phyloP scores from a whole-genome alignment of 2,888 invertebrate species.

The Cataglyphis albicans region DNA sequence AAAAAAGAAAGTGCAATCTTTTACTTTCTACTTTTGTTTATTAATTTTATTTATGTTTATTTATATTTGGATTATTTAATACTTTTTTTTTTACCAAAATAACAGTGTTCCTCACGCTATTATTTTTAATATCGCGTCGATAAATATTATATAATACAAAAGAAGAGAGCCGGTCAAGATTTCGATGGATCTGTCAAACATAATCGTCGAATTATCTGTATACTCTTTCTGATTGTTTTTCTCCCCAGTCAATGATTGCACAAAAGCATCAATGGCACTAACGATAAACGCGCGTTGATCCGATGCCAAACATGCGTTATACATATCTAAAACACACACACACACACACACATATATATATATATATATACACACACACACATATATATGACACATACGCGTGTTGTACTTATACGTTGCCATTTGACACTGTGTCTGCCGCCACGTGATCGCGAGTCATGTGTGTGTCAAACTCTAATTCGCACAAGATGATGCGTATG shows the following conservation, averaged over 20 bases:
- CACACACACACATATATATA: no score
- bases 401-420: neutral
- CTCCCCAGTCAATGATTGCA: neutral
- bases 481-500: neutral
- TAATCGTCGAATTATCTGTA: neutral
- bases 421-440: conserved; percentile 8
- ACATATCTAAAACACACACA: neutral
- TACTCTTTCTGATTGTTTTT: neutral
- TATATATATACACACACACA: neutral
- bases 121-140: neutral
- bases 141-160: neutral
- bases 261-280: conserved; percentile 22
- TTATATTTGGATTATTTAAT: neutral
- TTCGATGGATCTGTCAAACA: neutral
- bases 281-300: conserved; percentile 11
- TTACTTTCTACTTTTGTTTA: neutral
- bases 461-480: conserved; percentile 32
- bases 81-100: neutral
- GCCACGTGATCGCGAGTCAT: conserved; percentile 21
- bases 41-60: neutral
- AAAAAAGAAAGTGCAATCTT: neutral
- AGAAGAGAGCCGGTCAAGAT: neutral
- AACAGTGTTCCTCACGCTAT: neutral
- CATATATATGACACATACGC: neutral
- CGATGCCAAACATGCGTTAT: conserved; percentile 3